Percentiles rank a stretch among this genome's conserved stretches.
Conservation (phyloP, 2,888 invertebrate species). For the Helleia helle region DNA sequence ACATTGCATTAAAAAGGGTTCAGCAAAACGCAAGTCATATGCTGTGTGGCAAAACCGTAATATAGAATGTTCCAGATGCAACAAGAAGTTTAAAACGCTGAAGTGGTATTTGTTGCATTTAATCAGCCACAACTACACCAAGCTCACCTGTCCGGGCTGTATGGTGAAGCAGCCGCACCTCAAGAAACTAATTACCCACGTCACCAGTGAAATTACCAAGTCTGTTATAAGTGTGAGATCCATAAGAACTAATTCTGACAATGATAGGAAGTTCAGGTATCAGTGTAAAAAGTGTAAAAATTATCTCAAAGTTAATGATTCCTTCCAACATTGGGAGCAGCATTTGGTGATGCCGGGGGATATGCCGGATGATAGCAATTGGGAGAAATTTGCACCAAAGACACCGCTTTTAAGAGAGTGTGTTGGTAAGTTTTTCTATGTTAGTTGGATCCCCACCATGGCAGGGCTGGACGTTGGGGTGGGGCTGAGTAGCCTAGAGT, state of each 20-base stretch:
- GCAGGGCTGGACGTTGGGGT: too few species aligned
- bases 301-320: neutral
- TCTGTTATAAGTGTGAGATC: slow-evolving; percentile 17
- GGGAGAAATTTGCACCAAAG: neutral
- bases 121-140: slow-evolving; percentile 18
- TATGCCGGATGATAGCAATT: neutral
- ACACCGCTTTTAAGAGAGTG: slow-evolving; percentile 13
- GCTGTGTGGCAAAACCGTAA: too few species aligned
- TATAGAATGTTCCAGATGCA: slow-evolving; percentile 30
- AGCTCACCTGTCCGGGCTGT: slow-evolving; percentile 29
- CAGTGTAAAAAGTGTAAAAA: slow-evolving; percentile 27
- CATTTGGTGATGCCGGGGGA: slow-evolving; percentile 24
- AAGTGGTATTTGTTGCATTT: slow-evolving; percentile 30
- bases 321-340: slow-evolving; percentile 38
- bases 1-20: too few species aligned
- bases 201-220: slow-evolving; percentile 25
- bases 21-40: too few species aligned
- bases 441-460: too few species aligned
- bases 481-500: too few species aligned
- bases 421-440: slow-evolving; percentile 20
- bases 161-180: fast-evolving
- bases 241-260: slow-evolving; percentile 1
- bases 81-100: slow-evolving; percentile 1
- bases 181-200: slow-evolving; percentile 16
- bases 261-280: neutral